phyloP scores from a whole-genome alignment of 2,113 vertebrate genomes.

The Cathartes aura region DNA sequence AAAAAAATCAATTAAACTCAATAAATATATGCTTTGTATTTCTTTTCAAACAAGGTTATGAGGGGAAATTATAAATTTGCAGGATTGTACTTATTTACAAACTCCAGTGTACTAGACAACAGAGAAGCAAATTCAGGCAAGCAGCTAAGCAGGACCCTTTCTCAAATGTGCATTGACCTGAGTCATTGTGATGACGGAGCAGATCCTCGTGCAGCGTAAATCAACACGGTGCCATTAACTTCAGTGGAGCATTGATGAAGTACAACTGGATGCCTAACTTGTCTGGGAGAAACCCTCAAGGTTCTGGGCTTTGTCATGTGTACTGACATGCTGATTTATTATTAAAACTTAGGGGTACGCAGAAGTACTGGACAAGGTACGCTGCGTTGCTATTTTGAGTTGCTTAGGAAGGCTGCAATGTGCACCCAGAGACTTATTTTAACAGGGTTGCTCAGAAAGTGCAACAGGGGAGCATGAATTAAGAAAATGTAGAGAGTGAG shows the following conservation, averaged over 20 bases:
- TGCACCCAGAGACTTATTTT: conserved; percentile 11
- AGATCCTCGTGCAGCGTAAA: background rate
- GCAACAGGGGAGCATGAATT: background rate
- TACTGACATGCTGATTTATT: background rate
- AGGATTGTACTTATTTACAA: background rate
- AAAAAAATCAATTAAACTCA: background rate
- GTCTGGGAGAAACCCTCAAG: background rate
- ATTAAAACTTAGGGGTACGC: background rate
- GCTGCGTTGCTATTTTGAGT: background rate
- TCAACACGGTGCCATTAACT: background rate
- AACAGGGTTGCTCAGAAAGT: background rate
- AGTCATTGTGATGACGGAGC: background rate
- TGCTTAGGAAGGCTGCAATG: conserved; percentile 4
- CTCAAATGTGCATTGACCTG: background rate
- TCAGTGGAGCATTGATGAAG: background rate
- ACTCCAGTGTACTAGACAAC: background rate
- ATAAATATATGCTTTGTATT: background rate
- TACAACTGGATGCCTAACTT: background rate
- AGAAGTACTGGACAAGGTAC: background rate
- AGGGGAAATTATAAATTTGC: background rate
- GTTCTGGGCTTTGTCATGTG: background rate
- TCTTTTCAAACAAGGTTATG: background rate
- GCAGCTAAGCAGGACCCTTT: background rate
- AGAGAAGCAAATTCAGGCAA: background rate
- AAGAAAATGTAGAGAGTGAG: conserved; percentile 19